phyloP scores from a whole-genome alignment of 2,797 vertebrate genomes.

The Myotis findleyi region DNA sequence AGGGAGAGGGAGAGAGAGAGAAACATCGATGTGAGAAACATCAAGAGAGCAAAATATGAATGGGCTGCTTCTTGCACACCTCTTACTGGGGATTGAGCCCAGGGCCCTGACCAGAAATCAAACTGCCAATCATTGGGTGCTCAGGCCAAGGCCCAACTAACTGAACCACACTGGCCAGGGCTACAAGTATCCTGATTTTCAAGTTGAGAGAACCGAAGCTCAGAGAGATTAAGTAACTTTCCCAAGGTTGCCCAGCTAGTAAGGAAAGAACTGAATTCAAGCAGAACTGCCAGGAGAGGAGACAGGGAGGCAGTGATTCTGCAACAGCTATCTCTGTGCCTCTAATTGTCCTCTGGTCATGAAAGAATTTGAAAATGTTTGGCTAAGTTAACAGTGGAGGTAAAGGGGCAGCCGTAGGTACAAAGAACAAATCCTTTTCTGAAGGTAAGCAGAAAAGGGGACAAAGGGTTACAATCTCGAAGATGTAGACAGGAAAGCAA shows the following conservation, averaged over 20 bases:
- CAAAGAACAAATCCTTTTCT: neutral
- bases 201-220: neutral
- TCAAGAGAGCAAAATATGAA: neutral
- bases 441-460: neutral
- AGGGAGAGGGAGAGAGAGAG: neutral
- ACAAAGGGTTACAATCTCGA: constrained; percentile 39
- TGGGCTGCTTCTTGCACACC: neutral
- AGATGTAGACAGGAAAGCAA: constrained; percentile 40
- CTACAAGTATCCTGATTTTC: neutral
- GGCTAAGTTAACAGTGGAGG: neutral
- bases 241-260: neutral
- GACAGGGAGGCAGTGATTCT: neutral
- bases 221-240: neutral
- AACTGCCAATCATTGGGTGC: neutral
- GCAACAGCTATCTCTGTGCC: neutral
- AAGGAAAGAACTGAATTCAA: neutral
- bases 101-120: neutral
- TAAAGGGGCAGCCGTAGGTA: neutral
- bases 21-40: neutral
- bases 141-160: neutral
- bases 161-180: neutral
- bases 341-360: constrained; percentile 25
- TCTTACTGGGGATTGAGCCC: neutral
- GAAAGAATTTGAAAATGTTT: neutral
- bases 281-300: neutral